Evolutionary conservation across 2,888 invertebrate genomes (phyloP), one percentile per base, ranked within the genome.

Genomic region (Pollenia labialis): DNA sequence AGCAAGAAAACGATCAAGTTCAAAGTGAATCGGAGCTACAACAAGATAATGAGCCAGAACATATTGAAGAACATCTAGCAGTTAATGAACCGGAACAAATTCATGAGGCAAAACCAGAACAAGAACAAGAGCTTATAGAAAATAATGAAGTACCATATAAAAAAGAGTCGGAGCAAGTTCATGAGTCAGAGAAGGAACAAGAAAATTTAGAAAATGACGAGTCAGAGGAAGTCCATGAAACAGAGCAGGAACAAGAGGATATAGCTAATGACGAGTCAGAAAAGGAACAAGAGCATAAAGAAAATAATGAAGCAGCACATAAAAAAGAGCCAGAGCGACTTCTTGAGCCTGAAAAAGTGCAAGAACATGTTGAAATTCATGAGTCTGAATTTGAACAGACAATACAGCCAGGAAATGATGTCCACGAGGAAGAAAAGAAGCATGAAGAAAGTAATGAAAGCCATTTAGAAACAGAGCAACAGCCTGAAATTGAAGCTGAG

Each of bases 361-460:
- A 18, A 4, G 60, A 54, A 18, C 12, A 42, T 11, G 12, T 9
- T 10, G 40, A 42, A 11, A 10, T 14, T 32, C 52, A 76, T 11
- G 56, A 56, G n/a, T 2, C 12, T 7, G n/a, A 14, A 48, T 1
- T 40, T 32, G 16, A 56, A 16, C 16, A 68, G 1, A 10, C 9
- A 11, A 54, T 18, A 44, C 48, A 46, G 7, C 42, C 18, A 42
- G 42, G 14, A n/a, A 68, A 7, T 1, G 18, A 32, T 14, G 60
- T 48, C 11, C 50, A 58, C n/a, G 10, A 66, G 18, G 40, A 80
- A 8, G 60, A 58, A 58, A 32, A 71, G 1, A 12, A 64, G 11
- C 2, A 32, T 60, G 46, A 64, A 76, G 56, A 79, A 52, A 32
- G 32, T 6, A 4, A 32, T 32, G 71, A 83, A 11, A n/a, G 52